Evolutionary conservation across 2,113 vertebrate genomes (phyloP), one percentile per base, ranked within the genome.

Genomic region (Irena cyanogastra): DNA sequence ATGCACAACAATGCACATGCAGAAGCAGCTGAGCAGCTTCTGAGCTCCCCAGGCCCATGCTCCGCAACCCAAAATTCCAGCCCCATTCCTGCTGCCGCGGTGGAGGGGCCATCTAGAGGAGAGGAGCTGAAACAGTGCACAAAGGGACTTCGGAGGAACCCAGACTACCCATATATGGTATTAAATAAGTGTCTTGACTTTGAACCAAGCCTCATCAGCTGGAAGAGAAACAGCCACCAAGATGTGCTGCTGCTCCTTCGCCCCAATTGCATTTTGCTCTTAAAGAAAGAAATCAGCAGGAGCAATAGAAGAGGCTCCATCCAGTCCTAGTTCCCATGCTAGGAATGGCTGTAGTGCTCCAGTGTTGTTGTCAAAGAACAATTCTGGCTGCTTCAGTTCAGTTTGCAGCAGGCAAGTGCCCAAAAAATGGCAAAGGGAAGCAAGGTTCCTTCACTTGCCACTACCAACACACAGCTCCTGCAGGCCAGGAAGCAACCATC

Each of bases 91-190:
- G 66, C 78, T 33, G 94, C 83, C 0, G 89, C 66, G 80, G 26
- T 59, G 71, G 88, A 95, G 96, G 93, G 93, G 96, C 96, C 96
- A 97, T 49, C 96, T 97, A 97, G 96, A 97, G 96, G 96, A 96
- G 89, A 93, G 19, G 81, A 95, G 91, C 93, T 91, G 96, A 75
- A 95, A 63, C 64, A 60, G 28, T 24, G 64, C 80, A 20, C 60
- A 6, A 20, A 94, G 72, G 7, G 57, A 37, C 88, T 89, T 18
- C 13, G 89, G 64, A 90, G 72, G 93, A 95, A 78, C 83, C 85
- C 57, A 94, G 80, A 87, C 91, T 71, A 90, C 26, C 96, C 96
- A 87, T 93, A 96, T 97, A 95, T 92, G 96, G 96, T 83, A 83
- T 81, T 42, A 68, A 95, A 44, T 22, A 61, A 93, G 80, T 41